phyloP scores from a whole-genome alignment of 1,140 invertebrate genomes.

The Habropoda laboriosa region DNA sequence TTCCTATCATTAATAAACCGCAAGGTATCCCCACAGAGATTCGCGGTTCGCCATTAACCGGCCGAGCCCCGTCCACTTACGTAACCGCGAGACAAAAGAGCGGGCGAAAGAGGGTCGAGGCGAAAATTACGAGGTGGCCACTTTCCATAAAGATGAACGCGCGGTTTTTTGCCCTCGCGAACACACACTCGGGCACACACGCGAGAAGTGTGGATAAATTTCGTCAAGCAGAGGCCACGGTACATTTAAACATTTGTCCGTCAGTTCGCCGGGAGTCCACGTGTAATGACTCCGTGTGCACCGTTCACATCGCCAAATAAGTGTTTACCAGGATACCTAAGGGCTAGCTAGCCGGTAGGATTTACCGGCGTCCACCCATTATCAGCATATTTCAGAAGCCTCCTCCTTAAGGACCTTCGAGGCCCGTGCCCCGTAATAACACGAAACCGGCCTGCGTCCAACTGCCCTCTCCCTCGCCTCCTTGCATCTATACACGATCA shows the following conservation, averaged over 20 bases:
- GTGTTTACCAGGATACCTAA: conserved; percentile 2
- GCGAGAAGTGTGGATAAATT: not conserved
- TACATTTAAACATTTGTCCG: not conserved
- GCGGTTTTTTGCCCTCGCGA: no score
- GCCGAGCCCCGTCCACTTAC: not conserved
- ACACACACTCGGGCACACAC: not conserved
- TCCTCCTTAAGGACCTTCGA: conserved; percentile 16
- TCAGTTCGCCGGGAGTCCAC: not conserved
- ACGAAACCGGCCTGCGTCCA: conserved; percentile 42
- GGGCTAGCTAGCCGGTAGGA: not conserved
- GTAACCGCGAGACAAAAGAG: not conserved
- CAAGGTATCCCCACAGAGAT: not conserved
- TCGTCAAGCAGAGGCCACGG: not conserved
- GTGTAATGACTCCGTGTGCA: not conserved
- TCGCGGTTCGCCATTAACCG: not conserved
- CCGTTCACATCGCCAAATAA: conserved; percentile 18
- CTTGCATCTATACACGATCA: conserved; percentile 52
- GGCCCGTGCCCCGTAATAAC: conserved; percentile 40
- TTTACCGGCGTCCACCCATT: conserved; percentile 31
- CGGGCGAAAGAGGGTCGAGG: not conserved
- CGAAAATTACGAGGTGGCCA: conserved; percentile 19
- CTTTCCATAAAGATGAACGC: not conserved
- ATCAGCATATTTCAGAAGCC: conserved; percentile 47
- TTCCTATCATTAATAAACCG: not conserved
- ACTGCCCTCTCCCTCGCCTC: not conserved